Conservation (phyloP, 2,797 vertebrate genomes). For the Urosaurus nigricauda region DNA sequence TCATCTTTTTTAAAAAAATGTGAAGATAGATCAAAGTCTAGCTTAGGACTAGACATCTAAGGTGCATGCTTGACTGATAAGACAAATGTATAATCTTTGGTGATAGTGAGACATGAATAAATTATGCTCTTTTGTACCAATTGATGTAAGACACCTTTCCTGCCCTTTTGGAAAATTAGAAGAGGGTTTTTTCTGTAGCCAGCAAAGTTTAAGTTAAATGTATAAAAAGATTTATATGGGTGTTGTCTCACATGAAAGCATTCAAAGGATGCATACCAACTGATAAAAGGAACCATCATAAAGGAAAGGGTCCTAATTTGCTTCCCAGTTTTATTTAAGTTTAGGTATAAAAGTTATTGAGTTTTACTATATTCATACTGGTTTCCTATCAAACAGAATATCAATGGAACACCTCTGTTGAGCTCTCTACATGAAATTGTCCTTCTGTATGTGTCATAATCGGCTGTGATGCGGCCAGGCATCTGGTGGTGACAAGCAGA, state of each 20-base stretch:
- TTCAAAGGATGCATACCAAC: constrained; percentile 53
- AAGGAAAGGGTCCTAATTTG: constrained; percentile 74
- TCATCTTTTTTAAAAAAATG: constrained; percentile 58
- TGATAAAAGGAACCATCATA: constrained; percentile 59
- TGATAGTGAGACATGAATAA: constrained; percentile 53
- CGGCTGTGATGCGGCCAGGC: constrained; percentile 89
- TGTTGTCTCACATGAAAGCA: constrained; percentile 40
- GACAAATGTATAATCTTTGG: constrained; percentile 60
- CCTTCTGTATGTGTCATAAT: constrained; percentile 86
- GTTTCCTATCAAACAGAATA: constrained; percentile 87
- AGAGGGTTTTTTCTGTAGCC: constrained; percentile 41
- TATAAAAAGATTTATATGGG: constrained; percentile 65
- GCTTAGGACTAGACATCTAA: constrained; percentile 58
- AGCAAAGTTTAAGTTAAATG: constrained; percentile 47
- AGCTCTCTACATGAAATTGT: constrained; percentile 85
- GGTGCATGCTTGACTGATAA: constrained; percentile 61
- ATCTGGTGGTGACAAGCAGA: constrained; percentile 88
- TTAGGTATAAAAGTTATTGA: constrained; percentile 76
- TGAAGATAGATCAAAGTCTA: constrained; percentile 41
- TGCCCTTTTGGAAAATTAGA: constrained; percentile 59
- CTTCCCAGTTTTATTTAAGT: constrained; percentile 73
- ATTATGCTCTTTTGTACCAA: constrained; percentile 48
- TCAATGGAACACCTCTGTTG: constrained; percentile 78
- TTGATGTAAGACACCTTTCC: constrained; percentile 54
- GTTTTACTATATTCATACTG: constrained; percentile 77